Percentiles rank a stretch among this genome's conserved stretches.
phyloP scores from a whole-genome alignment of 2,113 vertebrate species.

The Ranitomeya imitator region DNA sequence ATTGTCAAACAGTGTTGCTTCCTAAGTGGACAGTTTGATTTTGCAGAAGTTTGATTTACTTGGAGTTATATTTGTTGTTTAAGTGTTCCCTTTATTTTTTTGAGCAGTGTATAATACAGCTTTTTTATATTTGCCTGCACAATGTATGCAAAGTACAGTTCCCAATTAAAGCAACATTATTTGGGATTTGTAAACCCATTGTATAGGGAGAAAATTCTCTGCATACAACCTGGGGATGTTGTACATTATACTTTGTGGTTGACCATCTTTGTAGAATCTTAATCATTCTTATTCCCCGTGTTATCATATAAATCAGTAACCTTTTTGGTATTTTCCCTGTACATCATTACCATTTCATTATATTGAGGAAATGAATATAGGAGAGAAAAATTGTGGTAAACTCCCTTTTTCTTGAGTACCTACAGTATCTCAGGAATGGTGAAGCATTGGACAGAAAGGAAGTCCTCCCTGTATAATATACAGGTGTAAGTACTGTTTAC shows the following conservation, averaged over 20 bases:
- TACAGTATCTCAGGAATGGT: too few relatives aligned
- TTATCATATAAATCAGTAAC: not conserved
- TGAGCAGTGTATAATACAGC: too few relatives aligned
- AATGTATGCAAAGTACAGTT: not conserved
- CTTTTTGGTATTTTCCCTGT: not conserved
- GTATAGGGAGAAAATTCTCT: not conserved
- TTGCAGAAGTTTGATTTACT: too few relatives aligned
- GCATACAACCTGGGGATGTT: not conserved
- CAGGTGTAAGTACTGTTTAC: too few relatives aligned
- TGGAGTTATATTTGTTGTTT: too few relatives aligned
- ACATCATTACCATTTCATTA: not conserved
- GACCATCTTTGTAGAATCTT: not conserved
- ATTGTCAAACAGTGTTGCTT: too few relatives aligned
- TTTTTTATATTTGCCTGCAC: too few relatives aligned
- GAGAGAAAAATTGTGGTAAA: not conserved
- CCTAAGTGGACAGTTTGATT: too few relatives aligned
- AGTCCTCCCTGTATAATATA: too few relatives aligned
- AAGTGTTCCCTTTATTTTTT: too few relatives aligned
- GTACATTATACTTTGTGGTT: not conserved
- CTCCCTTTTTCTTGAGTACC: not conserved
- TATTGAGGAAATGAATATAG: not conserved
- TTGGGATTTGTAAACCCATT: not conserved
- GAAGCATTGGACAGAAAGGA: too few relatives aligned
- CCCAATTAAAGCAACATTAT: not conserved
- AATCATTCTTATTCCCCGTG: not conserved